phyloP scores from a whole-genome alignment of 2,113 vertebrate genomes.

The Cepphus grylle region DNA sequence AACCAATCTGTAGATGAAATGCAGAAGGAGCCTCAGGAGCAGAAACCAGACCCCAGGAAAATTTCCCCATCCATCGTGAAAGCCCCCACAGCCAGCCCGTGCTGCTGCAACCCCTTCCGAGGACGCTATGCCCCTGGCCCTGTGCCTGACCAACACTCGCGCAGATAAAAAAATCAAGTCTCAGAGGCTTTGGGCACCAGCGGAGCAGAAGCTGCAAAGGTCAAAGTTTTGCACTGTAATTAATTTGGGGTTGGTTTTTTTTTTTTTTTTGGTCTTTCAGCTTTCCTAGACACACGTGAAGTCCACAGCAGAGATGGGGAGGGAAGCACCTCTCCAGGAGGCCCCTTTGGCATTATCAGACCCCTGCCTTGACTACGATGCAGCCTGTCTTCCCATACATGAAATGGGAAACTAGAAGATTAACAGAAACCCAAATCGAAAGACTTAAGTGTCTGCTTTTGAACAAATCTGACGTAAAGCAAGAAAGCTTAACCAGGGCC shows the following conservation, averaged over 20 bases:
- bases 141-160: fast-evolving
- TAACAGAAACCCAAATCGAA: not conserved
- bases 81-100: fast-evolving
- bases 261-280: fast-evolving
- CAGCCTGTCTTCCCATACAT: fast-evolving
- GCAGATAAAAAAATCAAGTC: not conserved
- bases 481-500: not conserved
- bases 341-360: not conserved
- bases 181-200: not conserved
- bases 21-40: not conserved
- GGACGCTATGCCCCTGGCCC: not conserved
- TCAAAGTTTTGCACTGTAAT: not conserved
- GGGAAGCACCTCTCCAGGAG: not conserved
- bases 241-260: not conserved
- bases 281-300: not conserved
- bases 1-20: not conserved
- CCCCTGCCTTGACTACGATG: not conserved
- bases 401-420: not conserved
- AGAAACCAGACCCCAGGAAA: not conserved
- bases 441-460: not conserved
- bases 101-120: not conserved
- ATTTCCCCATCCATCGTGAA: fast-evolving
- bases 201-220: not conserved
- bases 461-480: not conserved
- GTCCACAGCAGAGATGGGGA: not conserved